Evolutionary conservation across 2,113 vertebrate species (phyloP), one percentile per base, ranked within the genome.

Genomic region (Lota lota): DNA sequence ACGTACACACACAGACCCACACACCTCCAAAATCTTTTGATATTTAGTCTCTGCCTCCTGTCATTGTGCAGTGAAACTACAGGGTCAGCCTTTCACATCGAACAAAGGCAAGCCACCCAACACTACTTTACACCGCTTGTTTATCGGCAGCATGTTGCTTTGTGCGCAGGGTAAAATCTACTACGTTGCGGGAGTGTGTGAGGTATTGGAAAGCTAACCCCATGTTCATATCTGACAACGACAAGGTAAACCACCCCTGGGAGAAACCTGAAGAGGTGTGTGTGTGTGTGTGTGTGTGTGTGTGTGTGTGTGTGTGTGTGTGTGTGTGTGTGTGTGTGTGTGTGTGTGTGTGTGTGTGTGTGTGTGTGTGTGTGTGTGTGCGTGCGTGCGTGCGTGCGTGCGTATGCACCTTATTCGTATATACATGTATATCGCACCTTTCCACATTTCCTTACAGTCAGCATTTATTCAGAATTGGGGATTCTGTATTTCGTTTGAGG

Each of bases 31-130:
- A 63, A 61, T 51, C 80, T 76, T 70, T 47, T 47, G 40, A 47
- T 47, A 47, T 47, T 60, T 60, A 68, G 28, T 63, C 69, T 72
- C 79, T 2, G 1, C 74, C 81, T 78, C 66, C 64, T 80, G 81
- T 81, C 77, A 83, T 68, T 79, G 78, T 77, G 67, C 69, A 51
- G 61, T 51, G 64, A 82, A 84, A 84, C 67, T 77, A 81, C 81
- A 70, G 67, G 69, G 76, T 88, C 76, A 84, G 84, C 76, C 71
- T 85, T 88, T 85, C 76, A 82, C 70, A 28, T 17, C 63, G 66
- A 53, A 87, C 80, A 89, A 89, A 87, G 74, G 73, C 80, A 21
- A 66, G 87, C 83, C 83, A 90, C 69, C 73, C 70, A 87, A 87
- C 83, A 87, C 87, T 79, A 22, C 71, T 70, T 68, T 75, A 64